These are phyloP conservation scores for Papilio aristodemus DNA, from an alignment of 1,140 invertebrate species.

Conservation along the genomic window DNA sequence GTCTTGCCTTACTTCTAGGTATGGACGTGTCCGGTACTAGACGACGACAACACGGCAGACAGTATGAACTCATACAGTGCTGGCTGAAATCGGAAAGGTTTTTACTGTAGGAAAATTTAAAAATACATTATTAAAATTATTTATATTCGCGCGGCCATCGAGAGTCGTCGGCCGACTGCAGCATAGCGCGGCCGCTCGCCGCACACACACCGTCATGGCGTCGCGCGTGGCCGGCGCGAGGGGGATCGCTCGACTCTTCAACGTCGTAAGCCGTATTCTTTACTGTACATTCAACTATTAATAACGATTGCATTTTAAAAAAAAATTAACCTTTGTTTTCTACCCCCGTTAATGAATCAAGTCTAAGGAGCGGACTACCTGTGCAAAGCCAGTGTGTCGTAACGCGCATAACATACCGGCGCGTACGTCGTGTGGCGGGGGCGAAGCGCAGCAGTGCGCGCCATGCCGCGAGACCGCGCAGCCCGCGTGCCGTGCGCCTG, in stretches of 20 bases:
- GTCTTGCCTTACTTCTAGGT: too few relatives aligned
- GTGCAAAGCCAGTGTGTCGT: background rate
- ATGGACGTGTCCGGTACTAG: background rate
- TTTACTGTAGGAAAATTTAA: background rate
- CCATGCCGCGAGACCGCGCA: slow-evolving; percentile 28
- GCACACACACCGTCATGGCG: slow-evolving; percentile 4
- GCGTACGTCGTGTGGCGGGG: slow-evolving; percentile 24
- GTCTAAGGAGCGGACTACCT: background rate
- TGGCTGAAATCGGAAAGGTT: background rate
- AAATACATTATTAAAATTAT: background rate
- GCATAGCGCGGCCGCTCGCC: background rate
- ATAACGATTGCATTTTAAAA: background rate
- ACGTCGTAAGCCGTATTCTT: background rate
- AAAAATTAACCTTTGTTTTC: background rate
- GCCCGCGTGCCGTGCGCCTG: slow-evolving; percentile 34
- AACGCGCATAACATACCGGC: background rate
- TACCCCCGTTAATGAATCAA: background rate
- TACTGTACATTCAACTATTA: background rate
- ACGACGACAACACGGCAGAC: background rate
- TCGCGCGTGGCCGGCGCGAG: background rate
- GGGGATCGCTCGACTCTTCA: background rate
- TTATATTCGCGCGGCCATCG: background rate
- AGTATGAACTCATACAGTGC: background rate
- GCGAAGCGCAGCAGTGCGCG: slow-evolving; percentile 21
- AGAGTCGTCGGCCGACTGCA: background rate